Base-by-base conservation (phyloP, 2,113 vertebrate genomes). In the Triplophysa tibetana region DNA sequence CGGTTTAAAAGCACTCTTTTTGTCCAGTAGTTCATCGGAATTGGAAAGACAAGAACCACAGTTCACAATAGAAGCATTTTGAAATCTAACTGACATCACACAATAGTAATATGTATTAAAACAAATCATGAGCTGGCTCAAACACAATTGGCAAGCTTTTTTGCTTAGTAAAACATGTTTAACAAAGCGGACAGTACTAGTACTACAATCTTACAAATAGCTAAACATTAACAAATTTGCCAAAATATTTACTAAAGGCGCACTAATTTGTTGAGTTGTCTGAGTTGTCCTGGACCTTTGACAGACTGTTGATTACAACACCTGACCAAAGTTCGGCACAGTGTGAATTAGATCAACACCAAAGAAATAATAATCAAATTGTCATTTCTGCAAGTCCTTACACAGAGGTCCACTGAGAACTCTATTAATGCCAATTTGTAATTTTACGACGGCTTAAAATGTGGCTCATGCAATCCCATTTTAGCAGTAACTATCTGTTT, bases 1-100 rank as follows among this genome's bases (percentile, higher is more conserved):
- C 52, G 14, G 76, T 48, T 72, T 79, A 75, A 75, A 85, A 87
- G 65, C 64, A 83, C 82, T 85, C 83, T 84, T 86, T 89, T 84
- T 84, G 77, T 67, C 38, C 23, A 78, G 68, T 41, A 48, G 75
- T 78, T 50, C 77, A 84, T 85, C 84, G 75, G 14, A 85, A 84
- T 82, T 78, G 75, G 78, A 80, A 85, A 86, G 81, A 84, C 77
- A 74, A 81, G 72, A 68, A 77, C 72, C 77, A 81, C 69, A 70
- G 77, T 65, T 65, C 21, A 69, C 50, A 13, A 73, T 63, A 33
- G 62, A 63, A 21, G 77, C 62, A 72, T 56, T 41, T n/a, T 72
- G 70, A 60, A 43, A 29, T 54, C 62, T 23, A 17, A 75, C 19
- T 13, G 41, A 19, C 38, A 73, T 41, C 70, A 58, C 12, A 1